These are phyloP conservation scores for Acrocephalus scirpaceus DNA, from an alignment of 2,797 vertebrate genomes.

Conservation along the genomic window DNA sequence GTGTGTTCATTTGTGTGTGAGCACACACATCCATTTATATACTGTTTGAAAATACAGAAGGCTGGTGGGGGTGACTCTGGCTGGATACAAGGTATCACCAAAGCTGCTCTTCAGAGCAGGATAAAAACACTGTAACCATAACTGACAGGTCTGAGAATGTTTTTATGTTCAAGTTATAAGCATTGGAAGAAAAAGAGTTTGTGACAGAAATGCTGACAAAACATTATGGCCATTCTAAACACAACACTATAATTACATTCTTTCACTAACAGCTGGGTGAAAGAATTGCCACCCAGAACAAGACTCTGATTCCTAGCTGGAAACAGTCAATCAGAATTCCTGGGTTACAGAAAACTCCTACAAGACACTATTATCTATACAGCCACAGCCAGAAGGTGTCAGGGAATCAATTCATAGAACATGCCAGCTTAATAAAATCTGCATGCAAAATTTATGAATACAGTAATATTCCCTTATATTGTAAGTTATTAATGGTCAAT, in stretches of 20 bases:
- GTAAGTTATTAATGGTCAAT: conserved; percentile 85
- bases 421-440: conserved; percentile 85
- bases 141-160: neutral
- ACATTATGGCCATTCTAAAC: conserved; percentile 20
- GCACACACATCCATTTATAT: fast-evolving
- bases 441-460: conserved; percentile 85
- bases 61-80: neutral
- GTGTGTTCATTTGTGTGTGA: neutral
- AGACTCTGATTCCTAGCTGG: conserved; percentile 56
- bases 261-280: conserved; percentile 26
- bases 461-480: conserved; percentile 83
- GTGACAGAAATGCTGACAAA: conserved; percentile 41
- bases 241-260: conserved; percentile 45
- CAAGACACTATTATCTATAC: conserved; percentile 80
- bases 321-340: conserved; percentile 75
- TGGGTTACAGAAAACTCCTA: conserved; percentile 73
- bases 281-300: conserved; percentile 56
- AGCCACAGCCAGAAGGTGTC: conserved; percentile 78
- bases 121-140: neutral
- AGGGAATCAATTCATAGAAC: conserved; percentile 82
- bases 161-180: neutral
- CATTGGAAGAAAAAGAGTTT: neutral
- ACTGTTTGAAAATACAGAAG: neutral
- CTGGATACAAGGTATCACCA: neutral
- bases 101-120: neutral